Evolutionary conservation across 1,140 invertebrate genomes (phyloP), one percentile per base, ranked within the genome.

Genomic region (Listronotus oregonensis): DNA sequence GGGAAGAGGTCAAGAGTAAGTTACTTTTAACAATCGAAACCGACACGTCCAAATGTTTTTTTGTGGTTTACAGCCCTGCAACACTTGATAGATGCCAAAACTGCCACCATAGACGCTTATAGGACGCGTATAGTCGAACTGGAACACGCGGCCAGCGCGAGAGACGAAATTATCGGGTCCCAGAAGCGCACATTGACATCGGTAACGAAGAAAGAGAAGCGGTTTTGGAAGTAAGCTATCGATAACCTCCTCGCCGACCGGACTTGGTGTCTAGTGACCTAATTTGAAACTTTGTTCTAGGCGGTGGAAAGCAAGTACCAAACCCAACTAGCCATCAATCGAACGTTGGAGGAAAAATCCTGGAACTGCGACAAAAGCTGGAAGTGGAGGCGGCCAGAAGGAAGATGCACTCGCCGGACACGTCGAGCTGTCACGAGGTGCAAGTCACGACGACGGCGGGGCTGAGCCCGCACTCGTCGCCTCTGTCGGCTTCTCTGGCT

Each of bases 251-350:
- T 9, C 11, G 34, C 34, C 11, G 34, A 37, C 11, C 34, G 8
- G 8, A 37, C 34, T 12, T 37, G 7, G 34, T 27, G 21, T 27
- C 21, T 27, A 27, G 21, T 27, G 21, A 27, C 21, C 1, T 27
- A 27, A 27, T 27, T 27, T 27, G 2, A 27, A 27, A 27, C 1
- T 27, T 27, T 58, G 51, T 75, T 84, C 37, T 77, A 85, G 75
- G 84, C 88, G 3, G 80, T 90, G 1, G 88, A 89, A 71, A 88
- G 87, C 44, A 91, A 91, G 74, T 92, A 91, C 74, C 82, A 84
- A 52, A 83, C 85, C 6, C 85, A 90, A 68, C 83, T 87, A 70
- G 81, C 85, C 27, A 86, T 90, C 31, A 89, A 88, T 75, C 80
- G 87, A 60, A 81, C 85, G 39, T 78, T 89, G 57, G 89, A 91